Percentiles rank a stretch among this genome's conserved stretches.
Evolutionary conservation across 2,797 vertebrate genomes (phyloP).

Genomic region (Meda fulgida): DNA sequence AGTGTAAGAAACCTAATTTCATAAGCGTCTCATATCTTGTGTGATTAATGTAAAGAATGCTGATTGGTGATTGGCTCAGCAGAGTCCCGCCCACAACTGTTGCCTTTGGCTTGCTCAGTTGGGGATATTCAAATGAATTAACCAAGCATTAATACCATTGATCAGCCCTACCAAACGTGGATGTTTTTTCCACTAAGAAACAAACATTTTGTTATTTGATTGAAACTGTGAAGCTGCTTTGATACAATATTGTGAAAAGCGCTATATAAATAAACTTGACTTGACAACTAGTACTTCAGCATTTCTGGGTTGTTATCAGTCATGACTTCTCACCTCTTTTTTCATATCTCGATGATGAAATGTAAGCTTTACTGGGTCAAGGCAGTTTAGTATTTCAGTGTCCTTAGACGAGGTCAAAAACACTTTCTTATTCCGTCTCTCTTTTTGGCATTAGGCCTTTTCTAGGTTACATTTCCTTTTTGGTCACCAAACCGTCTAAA

Average conservation of each 20-base stretch:
- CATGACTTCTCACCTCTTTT: slow-evolving; percentile 5
- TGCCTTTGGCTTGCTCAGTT: too few species aligned
- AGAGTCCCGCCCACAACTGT: neutral
- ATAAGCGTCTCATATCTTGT: neutral
- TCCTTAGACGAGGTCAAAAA: slow-evolving; percentile 22
- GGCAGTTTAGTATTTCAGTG: neutral
- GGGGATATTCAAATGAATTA: too few species aligned
- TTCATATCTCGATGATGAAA: slow-evolving; percentile 1
- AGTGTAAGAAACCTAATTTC: neutral
- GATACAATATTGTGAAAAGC: too few species aligned
- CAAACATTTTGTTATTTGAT: too few species aligned
- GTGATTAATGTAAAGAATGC: neutral
- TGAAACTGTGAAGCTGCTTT: too few species aligned
- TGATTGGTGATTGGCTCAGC: neutral
- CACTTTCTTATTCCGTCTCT: neutral
- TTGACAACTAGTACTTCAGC: too few species aligned
- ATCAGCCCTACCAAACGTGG: too few species aligned
- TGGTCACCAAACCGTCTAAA: neutral
- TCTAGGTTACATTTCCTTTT: neutral
- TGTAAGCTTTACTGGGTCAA: neutral
- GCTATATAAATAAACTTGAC: too few species aligned
- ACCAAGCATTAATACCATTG: too few species aligned
- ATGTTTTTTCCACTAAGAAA: too few species aligned
- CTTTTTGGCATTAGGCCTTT: neutral
- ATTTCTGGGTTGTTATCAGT: neutral